Percentiles rank a stretch among this genome's conserved stretches.
These are phyloP conservation scores for Actinia equina DNA, from an alignment of 64 coral and sea anemone genomes.

Conservation along the genomic window DNA sequence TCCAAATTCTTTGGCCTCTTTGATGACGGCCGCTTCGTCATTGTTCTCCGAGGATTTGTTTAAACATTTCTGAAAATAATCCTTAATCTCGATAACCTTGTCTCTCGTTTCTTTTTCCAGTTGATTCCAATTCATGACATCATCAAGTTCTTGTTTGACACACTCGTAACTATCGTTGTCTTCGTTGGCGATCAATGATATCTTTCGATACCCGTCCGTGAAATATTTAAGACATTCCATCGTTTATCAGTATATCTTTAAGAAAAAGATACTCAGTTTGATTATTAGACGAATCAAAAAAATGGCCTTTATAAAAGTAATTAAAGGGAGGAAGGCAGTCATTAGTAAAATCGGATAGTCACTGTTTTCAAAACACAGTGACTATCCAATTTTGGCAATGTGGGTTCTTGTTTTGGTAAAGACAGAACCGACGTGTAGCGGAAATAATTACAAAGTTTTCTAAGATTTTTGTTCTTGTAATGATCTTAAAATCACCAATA, in stretches of 20 bases:
- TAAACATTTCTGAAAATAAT: neutral
- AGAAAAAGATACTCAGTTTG: too few species aligned
- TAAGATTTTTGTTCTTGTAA: too few species aligned
- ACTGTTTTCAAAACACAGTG: too few species aligned
- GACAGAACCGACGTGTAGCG: too few species aligned
- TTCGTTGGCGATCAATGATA: neutral
- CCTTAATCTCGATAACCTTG: neutral
- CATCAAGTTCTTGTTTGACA: neutral
- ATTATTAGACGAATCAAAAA: too few species aligned
- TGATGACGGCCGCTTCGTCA: neutral
- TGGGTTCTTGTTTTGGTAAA: too few species aligned
- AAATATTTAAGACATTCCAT: neutral
- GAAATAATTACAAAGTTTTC: too few species aligned
- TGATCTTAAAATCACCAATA: too few species aligned
- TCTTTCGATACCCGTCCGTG: neutral
- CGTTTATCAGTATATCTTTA: neutral
- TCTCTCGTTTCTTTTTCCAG: neutral
- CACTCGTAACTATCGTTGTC: neutral
- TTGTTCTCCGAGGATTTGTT: neutral
- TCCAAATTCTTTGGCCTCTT: neutral
- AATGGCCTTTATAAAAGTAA: too few species aligned
- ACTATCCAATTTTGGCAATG: too few species aligned
- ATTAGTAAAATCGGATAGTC: too few species aligned
- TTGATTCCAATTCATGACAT: neutral
- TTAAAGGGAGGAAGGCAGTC: too few species aligned